Evolutionary conservation across 2,888 invertebrate species (phyloP).

Genomic region (Sphinx pinastri): DNA sequence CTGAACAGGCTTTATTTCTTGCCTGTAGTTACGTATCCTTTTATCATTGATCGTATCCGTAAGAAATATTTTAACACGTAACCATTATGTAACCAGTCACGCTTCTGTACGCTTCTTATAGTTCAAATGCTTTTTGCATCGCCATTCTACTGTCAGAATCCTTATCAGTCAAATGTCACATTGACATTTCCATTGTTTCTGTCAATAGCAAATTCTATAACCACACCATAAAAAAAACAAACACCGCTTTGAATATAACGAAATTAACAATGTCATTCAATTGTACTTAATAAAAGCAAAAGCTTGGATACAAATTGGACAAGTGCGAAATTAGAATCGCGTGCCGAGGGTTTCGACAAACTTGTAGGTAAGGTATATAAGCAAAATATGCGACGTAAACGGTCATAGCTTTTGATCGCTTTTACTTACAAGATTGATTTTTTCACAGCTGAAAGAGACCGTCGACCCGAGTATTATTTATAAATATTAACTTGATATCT

Average conservation of each 20-base stretch:
- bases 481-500: too few relatives aligned
- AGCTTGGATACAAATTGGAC: not conserved
- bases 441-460: too few relatives aligned
- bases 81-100: not conserved
- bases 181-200: not conserved
- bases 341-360: too few relatives aligned
- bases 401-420: too few relatives aligned
- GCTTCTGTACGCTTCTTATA: slow-evolving; percentile 1
- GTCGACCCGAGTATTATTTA: too few relatives aligned
- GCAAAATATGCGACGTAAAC: too few relatives aligned
- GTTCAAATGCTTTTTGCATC: slow-evolving; percentile 13
- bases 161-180: not conserved
- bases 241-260: not conserved
- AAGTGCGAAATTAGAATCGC: too few relatives aligned
- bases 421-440: too few relatives aligned
- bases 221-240: not conserved
- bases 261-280: slow-evolving; percentile 3
- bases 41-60: slow-evolving; percentile 1
- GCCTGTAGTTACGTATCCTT: not conserved
- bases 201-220: not conserved
- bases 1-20: not conserved
- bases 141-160: not conserved
- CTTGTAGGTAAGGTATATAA: too few relatives aligned
- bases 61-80: not conserved
- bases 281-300: not conserved